Percentiles rank a stretch among this genome's conserved stretches.
Evolutionary conservation across 2,888 invertebrate species (phyloP).

Genomic region (Catocala sponsa): DNA sequence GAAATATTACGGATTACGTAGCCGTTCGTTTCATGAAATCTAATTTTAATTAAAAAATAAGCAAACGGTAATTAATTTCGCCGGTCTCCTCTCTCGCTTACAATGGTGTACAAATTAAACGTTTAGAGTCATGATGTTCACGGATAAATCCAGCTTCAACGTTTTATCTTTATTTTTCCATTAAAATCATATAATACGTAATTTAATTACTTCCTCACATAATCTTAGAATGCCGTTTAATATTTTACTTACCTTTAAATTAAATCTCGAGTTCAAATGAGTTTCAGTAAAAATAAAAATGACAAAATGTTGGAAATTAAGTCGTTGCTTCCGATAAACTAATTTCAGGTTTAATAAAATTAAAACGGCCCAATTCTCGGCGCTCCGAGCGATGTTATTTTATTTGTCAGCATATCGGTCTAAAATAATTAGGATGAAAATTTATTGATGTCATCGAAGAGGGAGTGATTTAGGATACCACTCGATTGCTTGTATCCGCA

Average conservation of each 20-base stretch:
- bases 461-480: constrained; percentile 69
- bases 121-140: constrained; percentile 60
- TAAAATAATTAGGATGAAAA: constrained; percentile 81
- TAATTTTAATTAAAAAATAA: constrained; percentile 86
- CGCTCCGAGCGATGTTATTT: constrained; percentile 73
- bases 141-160: constrained; percentile 61
- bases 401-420: constrained; percentile 79
- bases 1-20: constrained; percentile 83
- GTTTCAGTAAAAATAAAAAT: constrained; percentile 40
- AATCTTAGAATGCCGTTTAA: constrained; percentile 42
- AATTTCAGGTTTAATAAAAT: constrained; percentile 72
- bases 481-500: constrained; percentile 58
- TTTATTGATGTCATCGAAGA: constrained; percentile 82
- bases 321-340: constrained; percentile 65
- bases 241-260: constrained; percentile 47
- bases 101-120: constrained; percentile 79
- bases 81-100: constrained; percentile 66
- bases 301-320: constrained; percentile 61
- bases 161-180: constrained; percentile 61
- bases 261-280: constrained; percentile 37
- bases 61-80: constrained; percentile 82
- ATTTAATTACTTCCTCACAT: constrained; percentile 56
- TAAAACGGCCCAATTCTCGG: constrained; percentile 74
- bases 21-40: constrained; percentile 78
- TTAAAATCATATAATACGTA: constrained; percentile 59